Conservation (phyloP, 2,113 vertebrate genomes). For the Oreochromis niloticus region DNA sequence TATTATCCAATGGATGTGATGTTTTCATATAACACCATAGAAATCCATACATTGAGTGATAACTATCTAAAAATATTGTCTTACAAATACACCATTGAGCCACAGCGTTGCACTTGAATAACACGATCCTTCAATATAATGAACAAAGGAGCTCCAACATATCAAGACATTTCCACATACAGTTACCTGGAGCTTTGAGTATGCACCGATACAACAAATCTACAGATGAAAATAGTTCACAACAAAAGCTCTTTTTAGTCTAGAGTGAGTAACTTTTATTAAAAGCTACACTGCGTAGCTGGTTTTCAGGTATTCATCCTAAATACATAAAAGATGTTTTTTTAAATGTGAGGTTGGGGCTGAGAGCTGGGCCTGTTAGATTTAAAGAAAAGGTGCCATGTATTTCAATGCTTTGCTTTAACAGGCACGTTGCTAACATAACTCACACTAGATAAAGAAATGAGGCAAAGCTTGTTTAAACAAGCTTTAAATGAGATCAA, state of each 20-base stretch:
- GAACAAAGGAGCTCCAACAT: not conserved
- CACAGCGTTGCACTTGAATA: not conserved
- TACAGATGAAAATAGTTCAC: not conserved
- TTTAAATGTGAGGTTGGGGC: not conserved
- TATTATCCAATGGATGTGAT: not conserved
- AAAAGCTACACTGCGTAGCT: not conserved
- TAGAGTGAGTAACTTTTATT: not conserved
- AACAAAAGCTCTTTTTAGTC: not conserved
- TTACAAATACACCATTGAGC: not conserved
- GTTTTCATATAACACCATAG: not conserved
- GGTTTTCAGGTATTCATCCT: not conserved
- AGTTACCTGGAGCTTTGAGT: not conserved
- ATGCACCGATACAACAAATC: not conserved
- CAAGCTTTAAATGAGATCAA: not conserved
- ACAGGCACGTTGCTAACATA: not conserved
- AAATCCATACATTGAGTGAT: not conserved
- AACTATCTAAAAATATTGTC: not conserved
- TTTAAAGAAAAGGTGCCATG: not conserved
- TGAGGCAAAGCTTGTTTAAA: not conserved
- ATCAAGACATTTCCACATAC: not conserved
- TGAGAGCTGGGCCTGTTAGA: not conserved
- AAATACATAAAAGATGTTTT: not conserved
- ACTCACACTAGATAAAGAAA: not conserved
- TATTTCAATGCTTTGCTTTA: not conserved
- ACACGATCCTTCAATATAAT: not conserved